Evolutionary conservation across 2,113 vertebrate species (phyloP).

Genomic region (Gambusia affinis): DNA sequence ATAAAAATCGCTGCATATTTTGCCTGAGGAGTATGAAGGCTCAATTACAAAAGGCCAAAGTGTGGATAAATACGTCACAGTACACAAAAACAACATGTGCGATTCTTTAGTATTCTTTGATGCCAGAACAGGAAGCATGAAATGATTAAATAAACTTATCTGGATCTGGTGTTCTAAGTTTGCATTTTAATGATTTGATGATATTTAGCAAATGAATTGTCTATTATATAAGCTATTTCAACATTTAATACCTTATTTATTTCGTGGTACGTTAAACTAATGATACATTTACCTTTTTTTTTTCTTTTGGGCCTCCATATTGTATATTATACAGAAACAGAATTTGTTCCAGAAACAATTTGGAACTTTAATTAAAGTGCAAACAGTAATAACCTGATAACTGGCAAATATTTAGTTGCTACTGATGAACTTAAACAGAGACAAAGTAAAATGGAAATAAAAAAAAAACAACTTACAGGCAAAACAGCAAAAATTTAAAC

Average conservation of each 20-base stretch:
- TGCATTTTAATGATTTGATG: too few relatives aligned
- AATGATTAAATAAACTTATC: too few relatives aligned
- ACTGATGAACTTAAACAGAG: neutral
- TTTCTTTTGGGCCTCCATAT: too few relatives aligned
- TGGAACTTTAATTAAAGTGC: neutral
- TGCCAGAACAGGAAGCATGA: neutral
- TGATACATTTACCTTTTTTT: too few relatives aligned
- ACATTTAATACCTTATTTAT: too few relatives aligned
- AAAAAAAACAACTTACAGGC: too few relatives aligned
- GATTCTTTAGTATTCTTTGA: neutral
- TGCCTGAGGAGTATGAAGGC: neutral
- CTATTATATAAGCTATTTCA: too few relatives aligned
- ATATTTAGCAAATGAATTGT: too few relatives aligned
- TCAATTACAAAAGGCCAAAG: neutral
- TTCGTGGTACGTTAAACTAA: too few relatives aligned
- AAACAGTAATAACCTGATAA: neutral
- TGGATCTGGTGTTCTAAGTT: too few relatives aligned
- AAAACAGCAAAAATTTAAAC: too few relatives aligned
- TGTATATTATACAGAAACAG: neutral
- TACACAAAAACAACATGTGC: neutral
- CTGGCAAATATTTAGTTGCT: neutral
- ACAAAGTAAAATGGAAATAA: neutral
- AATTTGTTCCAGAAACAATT: neutral
- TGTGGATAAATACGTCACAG: neutral
- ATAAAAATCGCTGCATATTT: neutral